Evolutionary conservation across 2,113 vertebrate genomes (phyloP), one percentile per base, ranked within the genome.

Genomic region (Hyperoodon ampullatus): DNA sequence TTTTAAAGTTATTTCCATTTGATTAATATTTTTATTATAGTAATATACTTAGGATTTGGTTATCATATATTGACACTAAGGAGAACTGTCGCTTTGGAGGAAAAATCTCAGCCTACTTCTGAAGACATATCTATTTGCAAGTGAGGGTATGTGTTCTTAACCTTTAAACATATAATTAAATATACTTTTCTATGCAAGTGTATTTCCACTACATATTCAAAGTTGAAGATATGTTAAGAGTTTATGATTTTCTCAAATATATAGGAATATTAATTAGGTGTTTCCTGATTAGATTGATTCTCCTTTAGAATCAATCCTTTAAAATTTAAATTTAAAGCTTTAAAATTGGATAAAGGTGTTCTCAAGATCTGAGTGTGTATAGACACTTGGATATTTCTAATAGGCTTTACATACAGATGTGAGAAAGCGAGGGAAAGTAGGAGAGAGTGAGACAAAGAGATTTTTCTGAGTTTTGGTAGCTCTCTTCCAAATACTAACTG

Each of bases 231-330:
- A 93, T 1, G 72, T 3, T 55, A 77, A 75, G 33, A 95, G 6
- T 77, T 89, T 77, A 84, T 58, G 15, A 78, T 21, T 83, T 92
- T 39, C n/a, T 47, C 15, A 90, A 61, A 47, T 68, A 88, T 1
- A 53, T 33, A 53, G 66, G 28, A 80, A 66, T 65, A 89, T 24
- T 78, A 77, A 61, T 50, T n/a, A 1, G 11, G 21, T 39, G 4
- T 65, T 65, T 82, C 44, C 28, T 84, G 35, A 61, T 42, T 55
- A 86, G 53, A 75, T 3, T 60, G 53, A 55, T 47, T 60, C 0
- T 90, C 19, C 88, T 85, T 63, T 30, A 84, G 55, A 95, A 80
- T 75, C 23, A 3, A 94, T 61, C 30, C 61, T 81, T 88, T 93
- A 60, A 66, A 50, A 65, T 42, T 84, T 82, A 47, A 61, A 53